Percentiles rank a stretch among this genome's conserved stretches.
phyloP scores from a whole-genome alignment of 2,888 invertebrate genomes.

The Lutraria lutraria region DNA sequence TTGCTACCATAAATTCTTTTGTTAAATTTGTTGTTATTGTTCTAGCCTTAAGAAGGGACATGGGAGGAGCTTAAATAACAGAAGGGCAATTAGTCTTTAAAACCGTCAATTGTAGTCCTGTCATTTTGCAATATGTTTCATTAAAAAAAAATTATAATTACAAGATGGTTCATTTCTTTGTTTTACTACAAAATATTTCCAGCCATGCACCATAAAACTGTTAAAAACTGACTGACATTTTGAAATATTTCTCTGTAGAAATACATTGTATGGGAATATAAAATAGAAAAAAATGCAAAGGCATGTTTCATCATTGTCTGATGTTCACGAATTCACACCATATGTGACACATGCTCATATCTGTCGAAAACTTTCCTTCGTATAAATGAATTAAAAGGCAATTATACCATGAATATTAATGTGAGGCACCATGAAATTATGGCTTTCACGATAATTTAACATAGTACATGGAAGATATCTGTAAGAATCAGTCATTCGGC shows the following conservation, averaged over 20 bases:
- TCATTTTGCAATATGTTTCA: neutral
- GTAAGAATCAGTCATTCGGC: neutral
- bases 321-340: neutral
- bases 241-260: neutral
- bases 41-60: too few species aligned
- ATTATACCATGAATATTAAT: slow-evolving; percentile 15
- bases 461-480: neutral
- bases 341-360: neutral
- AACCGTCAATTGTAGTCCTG: neutral
- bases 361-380: neutral
- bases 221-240: neutral
- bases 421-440: slow-evolving; percentile 16
- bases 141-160: neutral
- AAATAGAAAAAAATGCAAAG: slow-evolving; percentile 10
- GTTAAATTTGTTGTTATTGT: too few species aligned
- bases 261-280: neutral
- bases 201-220: neutral
- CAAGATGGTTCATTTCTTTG: neutral
- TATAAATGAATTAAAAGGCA: slow-evolving; percentile 16
- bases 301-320: neutral
- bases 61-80: neutral
- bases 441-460: neutral
- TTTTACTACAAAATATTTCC: neutral
- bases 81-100: neutral
- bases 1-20: too few species aligned